A percentile compares a stretch with the other conserved stretches of the same genome.
phyloP scores from a whole-genome alignment of 2,888 invertebrate genomes.

The Erebia palarica region DNA sequence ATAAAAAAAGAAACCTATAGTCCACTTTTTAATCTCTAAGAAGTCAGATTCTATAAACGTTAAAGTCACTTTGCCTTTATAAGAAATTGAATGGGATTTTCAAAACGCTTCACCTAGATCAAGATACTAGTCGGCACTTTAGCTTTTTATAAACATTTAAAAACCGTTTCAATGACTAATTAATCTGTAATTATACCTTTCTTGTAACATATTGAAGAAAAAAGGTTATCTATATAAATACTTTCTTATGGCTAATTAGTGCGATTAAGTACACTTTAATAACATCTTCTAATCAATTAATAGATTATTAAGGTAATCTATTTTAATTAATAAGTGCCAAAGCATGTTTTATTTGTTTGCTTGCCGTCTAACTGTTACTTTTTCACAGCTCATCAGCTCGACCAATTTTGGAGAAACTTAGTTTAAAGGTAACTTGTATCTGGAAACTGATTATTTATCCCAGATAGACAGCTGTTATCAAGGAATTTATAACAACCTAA shows the following conservation, averaged over 20 bases:
- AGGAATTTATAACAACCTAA: too few species aligned
- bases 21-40: not conserved
- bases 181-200: constrained; percentile 12
- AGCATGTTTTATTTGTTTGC: too few species aligned
- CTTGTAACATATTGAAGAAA: constrained; percentile 1
- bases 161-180: constrained; percentile 19
- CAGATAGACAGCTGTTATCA: too few species aligned
- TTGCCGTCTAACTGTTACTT: too few species aligned
- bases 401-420: too few species aligned
- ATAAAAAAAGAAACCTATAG: not conserved
- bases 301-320: not conserved
- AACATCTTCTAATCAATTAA: not conserved
- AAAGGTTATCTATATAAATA: not conserved
- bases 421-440: too few species aligned
- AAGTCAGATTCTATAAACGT: constrained; percentile 42
- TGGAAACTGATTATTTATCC: too few species aligned
- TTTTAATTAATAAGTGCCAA: too few species aligned
- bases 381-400: too few species aligned
- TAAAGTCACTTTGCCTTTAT: constrained; percentile 55
- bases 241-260: not conserved
- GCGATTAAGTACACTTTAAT: constrained; percentile 5
- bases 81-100: constrained; percentile 66
- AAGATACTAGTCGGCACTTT: constrained; percentile 12
- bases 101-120: constrained; percentile 44
- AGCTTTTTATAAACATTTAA: constrained; percentile 8